Evolutionary conservation across 2,113 vertebrate species (phyloP).

Genomic region (Maccullochella peelii): DNA sequence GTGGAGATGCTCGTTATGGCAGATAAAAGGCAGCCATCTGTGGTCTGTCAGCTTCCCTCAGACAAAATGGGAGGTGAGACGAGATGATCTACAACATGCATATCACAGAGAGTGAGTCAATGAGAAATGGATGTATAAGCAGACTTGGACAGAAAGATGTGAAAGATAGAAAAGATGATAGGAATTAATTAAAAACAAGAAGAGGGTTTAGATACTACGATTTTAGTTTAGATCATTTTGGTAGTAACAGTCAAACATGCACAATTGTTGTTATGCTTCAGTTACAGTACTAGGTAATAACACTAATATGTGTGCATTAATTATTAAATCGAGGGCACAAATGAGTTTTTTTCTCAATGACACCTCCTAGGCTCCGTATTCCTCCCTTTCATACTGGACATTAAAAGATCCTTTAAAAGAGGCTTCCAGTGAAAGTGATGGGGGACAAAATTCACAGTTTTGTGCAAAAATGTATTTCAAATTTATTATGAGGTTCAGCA

Average conservation of each 20-base stretch:
- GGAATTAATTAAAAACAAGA: constrained; percentile 5
- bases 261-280: background rate
- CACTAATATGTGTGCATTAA: no score
- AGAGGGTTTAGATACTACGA: background rate
- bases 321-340: no score
- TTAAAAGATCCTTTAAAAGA: no score
- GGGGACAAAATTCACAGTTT: no score
- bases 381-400: no score
- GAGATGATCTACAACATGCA: constrained; percentile 56
- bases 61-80: constrained; percentile 70
- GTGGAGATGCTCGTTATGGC: constrained; percentile 83
- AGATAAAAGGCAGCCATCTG: constrained; percentile 82
- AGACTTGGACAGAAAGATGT: constrained; percentile 24
- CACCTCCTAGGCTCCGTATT: no score
- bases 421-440: no score
- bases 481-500: no score
- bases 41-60: constrained; percentile 78
- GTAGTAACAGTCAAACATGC: background rate
- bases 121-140: constrained; percentile 43
- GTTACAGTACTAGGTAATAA: no score
- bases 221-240: background rate
- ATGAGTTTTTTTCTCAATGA: no score
- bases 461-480: no score
- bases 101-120: constrained; percentile 46
- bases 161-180: background rate